A percentile compares a stretch with the other conserved stretches of the same genome.
phyloP scores from a whole-genome alignment of 2,888 invertebrate species.

The Drepanosiphum platanoidis region DNA sequence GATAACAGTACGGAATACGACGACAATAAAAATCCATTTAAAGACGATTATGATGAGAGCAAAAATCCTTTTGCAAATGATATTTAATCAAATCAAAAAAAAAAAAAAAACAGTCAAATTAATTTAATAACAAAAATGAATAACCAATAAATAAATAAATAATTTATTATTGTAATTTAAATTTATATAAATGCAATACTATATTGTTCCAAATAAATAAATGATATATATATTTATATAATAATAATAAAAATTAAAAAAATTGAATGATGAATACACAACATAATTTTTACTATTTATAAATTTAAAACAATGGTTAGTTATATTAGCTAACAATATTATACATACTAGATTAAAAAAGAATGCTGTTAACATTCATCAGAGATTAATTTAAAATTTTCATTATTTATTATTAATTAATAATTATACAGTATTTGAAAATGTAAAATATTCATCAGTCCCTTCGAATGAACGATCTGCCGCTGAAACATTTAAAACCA shows the following conservation, averaged over 20 bases:
- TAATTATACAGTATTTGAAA: conserved; percentile 32
- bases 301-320: conserved; percentile 60
- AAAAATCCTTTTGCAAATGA: conserved; percentile 76
- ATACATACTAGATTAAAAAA: conserved; percentile 48
- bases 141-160: conserved; percentile 53
- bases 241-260: conserved; percentile 43
- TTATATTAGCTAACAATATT: conserved; percentile 59
- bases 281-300: conserved; percentile 54
- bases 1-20: conserved; percentile 64
- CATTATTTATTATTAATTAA: conserved; percentile 37
- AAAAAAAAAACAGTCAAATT: neutral
- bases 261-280: conserved; percentile 49
- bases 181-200: conserved; percentile 60
- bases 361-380: conserved; percentile 29
- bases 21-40: conserved; percentile 68
- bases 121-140: neutral
- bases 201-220: conserved; percentile 55
- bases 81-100: neutral
- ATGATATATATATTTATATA: conserved; percentile 46
- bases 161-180: conserved; percentile 56
- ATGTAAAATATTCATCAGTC: conserved; percentile 50
- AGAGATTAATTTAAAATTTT: conserved; percentile 42
- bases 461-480: conserved; percentile 60
- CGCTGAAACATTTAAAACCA: conserved; percentile 49
- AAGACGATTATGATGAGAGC: conserved; percentile 76